These are phyloP conservation scores for Nautilus pompilius DNA, from an alignment of 1,140 invertebrate genomes.

Conservation along the genomic window DNA sequence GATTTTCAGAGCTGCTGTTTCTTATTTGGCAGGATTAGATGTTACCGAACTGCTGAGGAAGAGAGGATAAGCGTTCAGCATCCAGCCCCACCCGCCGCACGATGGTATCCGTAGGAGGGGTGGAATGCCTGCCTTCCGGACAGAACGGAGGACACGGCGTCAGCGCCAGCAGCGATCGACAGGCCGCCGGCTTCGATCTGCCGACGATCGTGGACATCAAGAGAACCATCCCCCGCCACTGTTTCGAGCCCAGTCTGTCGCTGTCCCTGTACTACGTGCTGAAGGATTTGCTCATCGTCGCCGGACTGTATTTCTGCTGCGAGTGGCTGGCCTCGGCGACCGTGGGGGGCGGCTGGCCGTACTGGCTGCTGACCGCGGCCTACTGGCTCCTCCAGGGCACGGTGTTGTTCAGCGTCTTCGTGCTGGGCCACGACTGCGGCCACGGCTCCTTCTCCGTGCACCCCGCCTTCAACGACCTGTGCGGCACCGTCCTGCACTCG, in stretches of 20 bases:
- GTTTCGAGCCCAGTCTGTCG: conserved; percentile 31
- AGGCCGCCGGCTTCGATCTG: no score
- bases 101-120: no score
- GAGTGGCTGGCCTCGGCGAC: conserved; percentile 24
- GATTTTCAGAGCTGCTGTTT: no score
- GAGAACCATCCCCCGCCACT: conserved; percentile 29
- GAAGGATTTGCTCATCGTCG: conserved; percentile 29
- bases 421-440: conserved; percentile 51
- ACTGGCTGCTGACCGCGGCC: conserved; percentile 8
- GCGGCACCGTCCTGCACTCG: conserved; percentile 13
- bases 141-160: no score
- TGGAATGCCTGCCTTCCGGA: no score
- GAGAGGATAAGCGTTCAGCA: no score
- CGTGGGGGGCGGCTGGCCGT: not conserved
- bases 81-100: no score
- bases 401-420: conserved; percentile 41
- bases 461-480: conserved; percentile 18
- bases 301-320: conserved; percentile 28
- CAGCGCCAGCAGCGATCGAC: no score
- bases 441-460: conserved; percentile 48
- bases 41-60: no score
- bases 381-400: conserved; percentile 48
- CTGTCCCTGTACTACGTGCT: conserved; percentile 40
- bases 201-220: conserved; percentile 20
- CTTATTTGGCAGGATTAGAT: no score